Base-by-base conservation (phyloP, 1,140 invertebrate genomes). In the Venustaconcha ellipsiformis region DNA sequence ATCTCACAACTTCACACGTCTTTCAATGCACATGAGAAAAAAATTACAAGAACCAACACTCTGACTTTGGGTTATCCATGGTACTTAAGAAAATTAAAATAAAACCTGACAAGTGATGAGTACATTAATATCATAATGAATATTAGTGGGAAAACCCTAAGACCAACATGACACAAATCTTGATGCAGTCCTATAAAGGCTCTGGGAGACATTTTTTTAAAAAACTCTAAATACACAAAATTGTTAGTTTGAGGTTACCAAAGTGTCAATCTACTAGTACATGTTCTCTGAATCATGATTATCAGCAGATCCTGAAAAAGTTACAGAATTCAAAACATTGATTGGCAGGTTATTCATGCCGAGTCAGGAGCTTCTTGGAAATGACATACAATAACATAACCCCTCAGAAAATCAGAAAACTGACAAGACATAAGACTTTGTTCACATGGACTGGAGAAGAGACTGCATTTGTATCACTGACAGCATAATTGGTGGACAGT, bases 271-370 rank as follows among this genome's bases (percentile, higher is more conserved):
- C 20, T 63, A 23, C n/a, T 13, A 12, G 20, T 63, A 30, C 17
- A 12, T 14, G 20, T 14, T 63, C 30, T 63, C 12, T 13, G 30
- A 63, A 23, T 20, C 14, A 15, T 14, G 20, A 20, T 23, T 14
- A 63, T 14, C 30, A 14, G 14, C 13, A 14, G 20, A 6, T 23
- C 20, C 62, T 20, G 30, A 23, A 56, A 90, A 89, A 72, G 76
- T 91, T 2, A 71, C 82, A 20, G 84, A 20, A 86, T 91, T 14
- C 23, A 59, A 26, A 58, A 67, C 6, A 67, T 67, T 37, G 17
- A 55, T 1, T 4, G 8, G 11, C 80, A 74, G 14, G 79, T 17
- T 67, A 72, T 76, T 60, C 55, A 65, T 14, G 56, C 37, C 12
- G 79, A 65, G 20, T 79, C 13, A 68, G 72, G 63, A 71, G 66